Conservation (phyloP, 2,888 invertebrate genomes). For the Parelbella ahira region DNA sequence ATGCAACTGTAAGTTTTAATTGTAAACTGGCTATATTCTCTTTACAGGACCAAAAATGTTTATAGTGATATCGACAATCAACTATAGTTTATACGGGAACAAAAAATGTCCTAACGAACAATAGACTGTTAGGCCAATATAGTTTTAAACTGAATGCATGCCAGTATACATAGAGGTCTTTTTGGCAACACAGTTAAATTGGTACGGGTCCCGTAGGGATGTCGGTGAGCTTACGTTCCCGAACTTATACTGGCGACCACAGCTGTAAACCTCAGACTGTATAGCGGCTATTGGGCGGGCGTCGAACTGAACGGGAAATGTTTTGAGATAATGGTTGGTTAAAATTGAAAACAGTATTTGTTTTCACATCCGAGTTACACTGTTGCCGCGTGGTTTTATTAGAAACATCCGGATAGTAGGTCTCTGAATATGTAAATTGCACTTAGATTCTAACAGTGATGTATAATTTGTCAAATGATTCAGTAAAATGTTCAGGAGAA, state of each 20-base stretch:
- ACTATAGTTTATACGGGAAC: not conserved
- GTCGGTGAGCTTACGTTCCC: conserved; percentile 43
- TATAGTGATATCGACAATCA: conserved; percentile 4
- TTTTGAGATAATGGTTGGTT: conserved; percentile 4
- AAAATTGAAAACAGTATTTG: not conserved
- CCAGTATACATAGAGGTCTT: not conserved
- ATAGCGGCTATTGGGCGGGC: conserved; percentile 48
- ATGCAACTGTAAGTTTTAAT: too few relatives aligned
- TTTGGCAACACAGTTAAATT: not conserved
- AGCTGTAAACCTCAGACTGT: conserved; percentile 41
- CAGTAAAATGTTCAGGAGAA: too few relatives aligned
- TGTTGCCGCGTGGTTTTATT: too few relatives aligned
- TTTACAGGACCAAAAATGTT: conserved; percentile 4
- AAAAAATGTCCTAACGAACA: not conserved
- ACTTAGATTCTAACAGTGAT: too few relatives aligned
- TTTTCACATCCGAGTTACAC: too few relatives aligned
- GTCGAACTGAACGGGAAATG: conserved; percentile 5
- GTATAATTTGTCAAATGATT: too few relatives aligned
- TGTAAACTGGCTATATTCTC: too few relatives aligned
- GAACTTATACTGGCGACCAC: conserved; percentile 42
- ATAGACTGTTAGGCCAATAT: not conserved
- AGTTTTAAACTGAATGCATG: not conserved
- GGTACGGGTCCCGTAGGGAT: conserved; percentile 33
- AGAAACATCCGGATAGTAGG: not conserved
- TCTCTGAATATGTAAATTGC: too few relatives aligned